Base-by-base conservation (phyloP, 2,113 vertebrate species). In the Jacana jacana region DNA sequence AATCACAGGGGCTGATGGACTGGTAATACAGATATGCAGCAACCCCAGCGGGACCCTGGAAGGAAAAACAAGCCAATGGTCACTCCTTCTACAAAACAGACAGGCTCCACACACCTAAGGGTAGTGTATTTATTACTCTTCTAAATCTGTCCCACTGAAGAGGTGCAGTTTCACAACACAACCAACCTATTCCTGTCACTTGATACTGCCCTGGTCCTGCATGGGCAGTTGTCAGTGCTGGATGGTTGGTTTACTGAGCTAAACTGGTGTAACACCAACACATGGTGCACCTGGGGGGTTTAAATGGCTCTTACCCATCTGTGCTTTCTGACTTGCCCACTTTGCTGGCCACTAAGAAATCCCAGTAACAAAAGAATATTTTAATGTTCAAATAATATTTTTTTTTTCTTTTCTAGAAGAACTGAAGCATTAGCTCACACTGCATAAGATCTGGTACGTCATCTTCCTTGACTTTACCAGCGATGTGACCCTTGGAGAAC, bases 111-210 rank as follows among this genome's bases (percentile, higher is more conserved):
- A 84, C 23, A 68, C 46, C 31, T 18, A 42, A 12, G 25, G 57
- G 28, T 28, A 55, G 72, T 17, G 40, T 2, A 75, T 40, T 57
- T 27, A 51, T 31, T 39, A 42, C 55, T 54, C 39, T 66, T 73
- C 37, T 42, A 71, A 71, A 30, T 33, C 51, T 19, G 11, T 1
- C 24, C 17, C 51, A 30, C 23, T 17, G 6, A 54, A 77, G 83
- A 81, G 80, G n/a, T 51, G 55, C 72, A 88, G 72, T 66, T 96
- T 95, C 79, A 79, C 70, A 75, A 40, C 69, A 77, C 44, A 71
- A 58, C 64, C 75, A 83, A 84, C 72, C 89, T 93, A 28, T 28
- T 84, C 72, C 86, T 89, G 91, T 69, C 80, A 81, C 55, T 49
- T 11, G 64, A 90, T 46, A 76, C 30, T 24, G 44, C 17, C 48